Percentiles rank a stretch among this genome's conserved stretches.
phyloP scores from a whole-genome alignment of 2,888 invertebrate species.

The Cryptocephalus moraei region DNA sequence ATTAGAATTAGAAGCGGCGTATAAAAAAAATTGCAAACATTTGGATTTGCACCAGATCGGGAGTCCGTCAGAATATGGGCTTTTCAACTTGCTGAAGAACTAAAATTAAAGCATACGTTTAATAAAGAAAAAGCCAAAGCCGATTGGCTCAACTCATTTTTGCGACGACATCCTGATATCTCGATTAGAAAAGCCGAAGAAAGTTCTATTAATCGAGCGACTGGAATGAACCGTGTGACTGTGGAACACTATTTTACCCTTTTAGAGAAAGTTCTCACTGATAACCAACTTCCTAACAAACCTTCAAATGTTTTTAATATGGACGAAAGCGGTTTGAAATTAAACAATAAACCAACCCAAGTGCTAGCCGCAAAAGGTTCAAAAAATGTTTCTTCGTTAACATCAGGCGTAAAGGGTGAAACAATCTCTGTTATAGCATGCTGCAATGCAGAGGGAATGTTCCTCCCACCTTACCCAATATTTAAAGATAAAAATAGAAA shows the following conservation, averaged over 20 bases:
- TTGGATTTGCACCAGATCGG: too few relatives aligned
- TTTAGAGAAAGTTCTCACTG: slow-evolving; percentile 7
- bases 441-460: slow-evolving; percentile 2
- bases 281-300: slow-evolving; percentile 18
- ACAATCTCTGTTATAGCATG: neutral
- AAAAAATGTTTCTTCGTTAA: neutral
- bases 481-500: slow-evolving; percentile 6
- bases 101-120: neutral
- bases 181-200: slow-evolving; percentile 5
- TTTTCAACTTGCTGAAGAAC: neutral
- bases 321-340: slow-evolving; percentile 16
- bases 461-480: neutral
- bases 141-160: neutral
- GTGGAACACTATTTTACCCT: slow-evolving; percentile 8
- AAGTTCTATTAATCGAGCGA: slow-evolving; percentile 1
- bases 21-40: too few relatives aligned
- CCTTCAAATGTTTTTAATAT: slow-evolving; percentile 16
- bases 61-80: too few relatives aligned
- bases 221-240: slow-evolving; percentile 4
- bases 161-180: slow-evolving; percentile 5
- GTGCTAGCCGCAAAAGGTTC: slow-evolving; percentile 14
- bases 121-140: neutral
- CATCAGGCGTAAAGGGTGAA: neutral
- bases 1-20: too few relatives aligned
- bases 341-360: slow-evolving; percentile 14